Evolutionary conservation across 2,888 invertebrate species (phyloP).

Genomic region (Campoletis raptor): DNA sequence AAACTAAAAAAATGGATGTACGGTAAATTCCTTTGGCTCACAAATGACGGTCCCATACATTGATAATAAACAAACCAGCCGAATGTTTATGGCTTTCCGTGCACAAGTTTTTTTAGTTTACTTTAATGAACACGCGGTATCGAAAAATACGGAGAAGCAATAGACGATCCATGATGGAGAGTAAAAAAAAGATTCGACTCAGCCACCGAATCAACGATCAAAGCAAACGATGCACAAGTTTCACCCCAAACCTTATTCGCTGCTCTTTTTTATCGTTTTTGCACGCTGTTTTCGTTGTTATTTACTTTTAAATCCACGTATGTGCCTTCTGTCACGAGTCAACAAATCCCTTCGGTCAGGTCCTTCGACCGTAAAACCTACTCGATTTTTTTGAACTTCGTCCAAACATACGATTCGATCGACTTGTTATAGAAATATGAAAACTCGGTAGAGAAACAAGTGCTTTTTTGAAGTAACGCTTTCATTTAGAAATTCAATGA

Average conservation of each 20-base stretch:
- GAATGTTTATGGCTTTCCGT: conserved; percentile 5
- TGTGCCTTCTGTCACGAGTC: not conserved
- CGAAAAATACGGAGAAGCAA: not conserved
- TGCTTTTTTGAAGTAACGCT: not conserved
- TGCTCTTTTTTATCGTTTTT: conserved; percentile 25
- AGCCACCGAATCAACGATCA: conserved; percentile 60
- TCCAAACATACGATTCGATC: not conserved
- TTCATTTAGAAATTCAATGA: not conserved
- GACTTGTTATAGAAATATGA: too few relatives aligned
- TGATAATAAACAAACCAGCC: not conserved
- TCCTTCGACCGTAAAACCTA: not conserved
- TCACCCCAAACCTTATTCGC: not conserved
- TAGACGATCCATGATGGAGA: not conserved
- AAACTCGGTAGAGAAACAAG: too few relatives aligned
- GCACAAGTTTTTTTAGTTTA: conserved; percentile 7
- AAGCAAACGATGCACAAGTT: conserved; percentile 39
- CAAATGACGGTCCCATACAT: not conserved
- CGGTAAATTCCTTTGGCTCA: not conserved
- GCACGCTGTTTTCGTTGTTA: conserved; percentile 28
- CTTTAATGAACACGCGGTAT: conserved; percentile 38
- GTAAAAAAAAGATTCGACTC: conserved; percentile 16
- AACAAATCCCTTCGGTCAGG: not conserved
- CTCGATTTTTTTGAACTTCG: not conserved
- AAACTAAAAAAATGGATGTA: not conserved
- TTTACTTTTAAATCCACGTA: not conserved